phyloP scores from a whole-genome alignment of 1,140 invertebrate genomes.

The Harlomillsia oculata region DNA sequence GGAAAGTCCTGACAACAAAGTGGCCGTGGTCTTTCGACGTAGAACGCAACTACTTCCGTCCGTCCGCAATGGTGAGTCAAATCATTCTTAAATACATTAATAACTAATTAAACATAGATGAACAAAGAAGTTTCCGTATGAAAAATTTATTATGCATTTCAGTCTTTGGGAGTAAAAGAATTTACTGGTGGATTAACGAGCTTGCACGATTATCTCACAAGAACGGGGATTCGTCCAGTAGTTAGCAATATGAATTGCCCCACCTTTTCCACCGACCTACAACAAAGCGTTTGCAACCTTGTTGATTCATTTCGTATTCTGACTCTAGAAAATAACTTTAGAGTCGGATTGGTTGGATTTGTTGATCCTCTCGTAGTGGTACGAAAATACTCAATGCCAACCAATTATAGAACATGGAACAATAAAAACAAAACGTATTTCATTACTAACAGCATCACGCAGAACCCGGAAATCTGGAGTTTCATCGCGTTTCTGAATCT shows the following conservation, averaged over 20 bases:
- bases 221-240: not conserved
- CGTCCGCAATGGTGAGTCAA: not conserved
- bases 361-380: not conserved
- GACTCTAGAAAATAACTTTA: not conserved
- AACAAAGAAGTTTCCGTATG: not conserved
- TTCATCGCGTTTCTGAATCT: not conserved
- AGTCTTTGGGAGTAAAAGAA: not conserved
- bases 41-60: not conserved
- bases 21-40: not conserved
- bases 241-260: not conserved
- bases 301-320: not conserved
- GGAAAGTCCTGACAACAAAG: not conserved
- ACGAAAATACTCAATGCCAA: no score
- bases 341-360: constrained; percentile 1
- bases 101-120: not conserved
- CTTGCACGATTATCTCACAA: not conserved
- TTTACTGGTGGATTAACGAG: not conserved
- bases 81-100: not conserved
- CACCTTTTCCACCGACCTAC: not conserved
- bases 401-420: no score
- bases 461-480: not conserved
- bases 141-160: not conserved
- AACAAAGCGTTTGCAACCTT: not conserved
- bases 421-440: not conserved
- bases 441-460: not conserved